A percentile compares a stretch with the other conserved stretches of the same genome.
Evolutionary conservation across 2,113 vertebrate genomes (phyloP).

Genomic region (Ptilorrhoa leucosticta): DNA sequence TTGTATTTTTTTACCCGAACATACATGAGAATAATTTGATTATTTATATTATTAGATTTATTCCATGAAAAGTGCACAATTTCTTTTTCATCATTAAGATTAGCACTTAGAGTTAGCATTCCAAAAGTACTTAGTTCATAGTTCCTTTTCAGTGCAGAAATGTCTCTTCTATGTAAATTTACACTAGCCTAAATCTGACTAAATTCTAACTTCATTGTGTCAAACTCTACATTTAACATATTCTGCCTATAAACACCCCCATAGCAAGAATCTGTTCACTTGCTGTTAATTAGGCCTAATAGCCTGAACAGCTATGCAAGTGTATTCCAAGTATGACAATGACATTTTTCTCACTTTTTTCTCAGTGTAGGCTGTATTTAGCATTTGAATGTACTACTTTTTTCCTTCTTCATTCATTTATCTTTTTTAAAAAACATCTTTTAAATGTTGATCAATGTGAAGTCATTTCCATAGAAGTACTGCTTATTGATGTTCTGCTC

Average conservation of each 20-base stretch:
- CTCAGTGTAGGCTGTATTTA: constrained; percentile 22
- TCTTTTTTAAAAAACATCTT: not conserved
- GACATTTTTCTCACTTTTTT: constrained; percentile 36
- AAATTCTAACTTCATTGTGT: not conserved
- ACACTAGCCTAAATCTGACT: not conserved
- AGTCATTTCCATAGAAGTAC: constrained; percentile 18
- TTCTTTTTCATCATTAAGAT: not conserved
- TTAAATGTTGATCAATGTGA: constrained; percentile 39
- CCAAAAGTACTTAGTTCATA: not conserved
- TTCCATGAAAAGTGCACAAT: not conserved
- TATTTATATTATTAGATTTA: not conserved
- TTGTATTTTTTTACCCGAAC: not conserved
- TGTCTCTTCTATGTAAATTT: not conserved
- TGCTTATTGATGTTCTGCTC: constrained; percentile 28
- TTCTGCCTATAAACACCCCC: constrained; percentile 5
- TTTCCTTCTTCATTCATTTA: constrained; percentile 36
- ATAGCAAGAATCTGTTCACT: not conserved
- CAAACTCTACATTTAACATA: not conserved
- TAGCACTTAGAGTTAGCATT: not conserved
- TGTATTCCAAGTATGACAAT: not conserved
- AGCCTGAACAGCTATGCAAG: constrained; percentile 29
- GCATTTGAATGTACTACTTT: constrained; percentile 32
- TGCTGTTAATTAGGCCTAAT: constrained; percentile 36
- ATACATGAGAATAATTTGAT: not conserved
- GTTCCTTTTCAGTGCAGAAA: not conserved